Conservation (phyloP, 1,140 invertebrate species). For the Drosophila arawakana region DNA sequence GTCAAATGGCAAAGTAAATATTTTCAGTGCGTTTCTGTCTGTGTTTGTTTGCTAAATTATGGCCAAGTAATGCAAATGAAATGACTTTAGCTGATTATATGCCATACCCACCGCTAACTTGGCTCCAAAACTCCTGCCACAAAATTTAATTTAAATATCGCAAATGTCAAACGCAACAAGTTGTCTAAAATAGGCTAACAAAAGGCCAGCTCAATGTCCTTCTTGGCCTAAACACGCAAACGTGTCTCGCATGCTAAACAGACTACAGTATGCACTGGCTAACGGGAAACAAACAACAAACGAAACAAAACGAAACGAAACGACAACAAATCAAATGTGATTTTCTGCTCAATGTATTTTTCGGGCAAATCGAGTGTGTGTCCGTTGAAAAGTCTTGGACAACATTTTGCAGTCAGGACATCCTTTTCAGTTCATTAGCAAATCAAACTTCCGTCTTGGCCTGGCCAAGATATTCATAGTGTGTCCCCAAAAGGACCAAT, state of each 20-base stretch:
- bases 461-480: slow-evolving; percentile 50
- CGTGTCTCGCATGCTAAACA: slow-evolving; percentile 71
- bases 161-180: slow-evolving; percentile 59
- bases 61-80: slow-evolving; percentile 80
- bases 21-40: slow-evolving; percentile 25
- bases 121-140: slow-evolving; percentile 31
- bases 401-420: slow-evolving; percentile 52
- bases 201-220: slow-evolving; percentile 54
- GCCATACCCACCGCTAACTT: slow-evolving; percentile 39
- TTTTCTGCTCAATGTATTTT: slow-evolving; percentile 79
- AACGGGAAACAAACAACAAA: slow-evolving; percentile 2
- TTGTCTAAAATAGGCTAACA: slow-evolving; percentile 53
- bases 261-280: slow-evolving; percentile 14
- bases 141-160: slow-evolving; percentile 74
- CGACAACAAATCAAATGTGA: slow-evolving; percentile 74
- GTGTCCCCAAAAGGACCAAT: slow-evolving; percentile 42
- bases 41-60: slow-evolving; percentile 66
- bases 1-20: slow-evolving; percentile 73
- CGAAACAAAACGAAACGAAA: neutral
- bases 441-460: slow-evolving; percentile 77
- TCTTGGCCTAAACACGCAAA: slow-evolving; percentile 58
- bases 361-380: slow-evolving; percentile 1
- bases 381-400: slow-evolving; percentile 10
- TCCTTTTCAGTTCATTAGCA: slow-evolving; percentile 79
- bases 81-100: slow-evolving; percentile 52